These are phyloP conservation scores for Euleptes europaea DNA, from an alignment of 2,113 vertebrate species.

Conservation along the genomic window DNA sequence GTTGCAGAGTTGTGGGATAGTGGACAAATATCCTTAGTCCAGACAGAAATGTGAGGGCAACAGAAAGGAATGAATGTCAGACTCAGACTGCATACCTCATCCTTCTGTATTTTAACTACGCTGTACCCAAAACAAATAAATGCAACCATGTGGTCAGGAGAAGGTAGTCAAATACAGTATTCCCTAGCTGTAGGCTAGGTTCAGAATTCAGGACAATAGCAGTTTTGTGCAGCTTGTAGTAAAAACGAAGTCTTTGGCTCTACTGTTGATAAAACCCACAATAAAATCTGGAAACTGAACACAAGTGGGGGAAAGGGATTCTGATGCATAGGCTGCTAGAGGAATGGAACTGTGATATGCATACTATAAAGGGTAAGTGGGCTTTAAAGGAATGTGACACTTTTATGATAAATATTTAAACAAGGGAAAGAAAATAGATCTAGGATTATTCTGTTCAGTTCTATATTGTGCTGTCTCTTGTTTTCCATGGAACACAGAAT, in stretches of 20 bases:
- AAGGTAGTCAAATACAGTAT: too few relatives aligned
- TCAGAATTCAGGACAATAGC: rapidly evolving
- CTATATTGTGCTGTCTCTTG: constrained; percentile 17
- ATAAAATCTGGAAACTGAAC: constrained; percentile 27
- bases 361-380: rapidly evolving
- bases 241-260: constrained; percentile 11
- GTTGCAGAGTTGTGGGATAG: not conserved
- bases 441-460: constrained; percentile 17
- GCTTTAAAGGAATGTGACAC: not conserved
- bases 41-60: not conserved
- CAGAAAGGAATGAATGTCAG: not conserved
- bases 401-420: not conserved
- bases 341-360: not conserved
- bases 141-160: not conserved
- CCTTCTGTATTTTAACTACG: not conserved
- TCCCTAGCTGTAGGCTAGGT: not conserved
- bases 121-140: not conserved
- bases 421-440: not conserved
- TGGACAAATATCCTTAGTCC: not conserved
- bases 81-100: not conserved
- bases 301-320: not conserved
- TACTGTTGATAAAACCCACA: not conserved
- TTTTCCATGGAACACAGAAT: not conserved
- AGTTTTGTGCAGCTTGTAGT: not conserved
- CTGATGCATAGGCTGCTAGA: constrained; percentile 6